Conservation (phyloP, 2,113 vertebrate species). For the Tragelaphus buxtoni region DNA sequence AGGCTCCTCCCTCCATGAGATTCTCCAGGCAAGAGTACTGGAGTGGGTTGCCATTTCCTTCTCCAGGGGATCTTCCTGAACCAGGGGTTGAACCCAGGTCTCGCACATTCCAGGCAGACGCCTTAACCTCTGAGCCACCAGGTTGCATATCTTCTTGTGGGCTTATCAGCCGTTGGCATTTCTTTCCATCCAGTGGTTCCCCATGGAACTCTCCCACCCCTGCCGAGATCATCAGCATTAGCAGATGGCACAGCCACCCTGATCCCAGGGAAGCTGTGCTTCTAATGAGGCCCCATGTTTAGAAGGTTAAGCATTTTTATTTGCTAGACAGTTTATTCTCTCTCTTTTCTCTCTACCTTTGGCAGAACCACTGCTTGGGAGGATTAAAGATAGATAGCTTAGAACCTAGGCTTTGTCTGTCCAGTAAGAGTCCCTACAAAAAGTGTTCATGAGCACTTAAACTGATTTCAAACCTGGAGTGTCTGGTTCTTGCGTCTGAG, state of each 20-base stretch:
- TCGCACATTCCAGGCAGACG: too few relatives aligned
- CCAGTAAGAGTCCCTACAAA: not conserved
- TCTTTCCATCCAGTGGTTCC: not conserved
- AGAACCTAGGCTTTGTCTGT: not conserved
- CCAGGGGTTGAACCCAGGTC: too few relatives aligned
- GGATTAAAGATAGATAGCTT: not conserved
- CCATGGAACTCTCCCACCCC: accelerated
- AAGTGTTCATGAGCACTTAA: not conserved
- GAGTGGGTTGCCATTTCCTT: too few relatives aligned
- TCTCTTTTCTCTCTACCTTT: not conserved
- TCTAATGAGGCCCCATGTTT: not conserved
- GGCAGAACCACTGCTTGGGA: not conserved
- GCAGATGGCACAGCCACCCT: not conserved
- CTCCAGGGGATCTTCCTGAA: too few relatives aligned
- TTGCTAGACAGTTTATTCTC: not conserved
- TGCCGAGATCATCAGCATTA: not conserved
- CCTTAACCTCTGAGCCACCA: not conserved
- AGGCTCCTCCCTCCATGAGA: too few relatives aligned
- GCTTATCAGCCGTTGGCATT: not conserved
- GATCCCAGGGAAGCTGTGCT: not conserved
- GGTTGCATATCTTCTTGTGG: not conserved
- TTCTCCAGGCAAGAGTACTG: too few relatives aligned
- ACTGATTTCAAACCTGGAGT: not conserved
- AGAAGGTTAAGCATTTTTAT: not conserved
- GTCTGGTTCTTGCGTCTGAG: not conserved